phyloP scores from a whole-genome alignment of 2,113 vertebrate species.

The Perognathus longimembris region DNA sequence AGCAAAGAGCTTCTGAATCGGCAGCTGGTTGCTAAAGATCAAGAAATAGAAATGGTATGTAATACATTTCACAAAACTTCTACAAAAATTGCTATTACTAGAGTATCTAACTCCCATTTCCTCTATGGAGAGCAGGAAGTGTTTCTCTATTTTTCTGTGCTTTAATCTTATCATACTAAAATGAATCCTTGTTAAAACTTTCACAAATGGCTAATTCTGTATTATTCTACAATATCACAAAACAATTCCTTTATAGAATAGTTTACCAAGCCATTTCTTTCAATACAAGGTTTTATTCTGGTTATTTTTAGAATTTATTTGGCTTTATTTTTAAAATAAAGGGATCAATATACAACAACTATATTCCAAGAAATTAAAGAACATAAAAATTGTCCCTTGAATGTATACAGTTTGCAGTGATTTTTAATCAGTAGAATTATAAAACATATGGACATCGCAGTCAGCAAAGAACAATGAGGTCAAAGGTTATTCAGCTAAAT shows the following conservation, averaged over 20 bases:
- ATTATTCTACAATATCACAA: slow-evolving; percentile 40
- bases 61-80: slow-evolving; percentile 46
- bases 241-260: slow-evolving; percentile 14
- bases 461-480: not conserved
- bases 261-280: slow-evolving; percentile 44
- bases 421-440: slow-evolving; percentile 45
- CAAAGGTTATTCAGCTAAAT: slow-evolving; percentile 29
- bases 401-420: slow-evolving; percentile 25
- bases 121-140: no score
- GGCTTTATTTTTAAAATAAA: slow-evolving; percentile 30
- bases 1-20: slow-evolving; percentile 87
- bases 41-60: slow-evolving; percentile 84
- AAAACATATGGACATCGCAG: not conserved
- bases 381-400: slow-evolving; percentile 35
- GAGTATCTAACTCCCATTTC: no score
- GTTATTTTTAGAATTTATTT: not conserved
- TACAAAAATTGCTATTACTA: slow-evolving; percentile 33
- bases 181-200: not conserved
- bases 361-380: slow-evolving; percentile 29
- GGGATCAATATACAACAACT: slow-evolving; percentile 37
- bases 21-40: slow-evolving; percentile 83
- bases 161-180: no score
- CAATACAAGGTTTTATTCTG: slow-evolving; percentile 53
- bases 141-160: no score
- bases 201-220: slow-evolving; percentile 47